phyloP scores from a whole-genome alignment of 2,888 invertebrate genomes.

The Parnassius apollo region DNA sequence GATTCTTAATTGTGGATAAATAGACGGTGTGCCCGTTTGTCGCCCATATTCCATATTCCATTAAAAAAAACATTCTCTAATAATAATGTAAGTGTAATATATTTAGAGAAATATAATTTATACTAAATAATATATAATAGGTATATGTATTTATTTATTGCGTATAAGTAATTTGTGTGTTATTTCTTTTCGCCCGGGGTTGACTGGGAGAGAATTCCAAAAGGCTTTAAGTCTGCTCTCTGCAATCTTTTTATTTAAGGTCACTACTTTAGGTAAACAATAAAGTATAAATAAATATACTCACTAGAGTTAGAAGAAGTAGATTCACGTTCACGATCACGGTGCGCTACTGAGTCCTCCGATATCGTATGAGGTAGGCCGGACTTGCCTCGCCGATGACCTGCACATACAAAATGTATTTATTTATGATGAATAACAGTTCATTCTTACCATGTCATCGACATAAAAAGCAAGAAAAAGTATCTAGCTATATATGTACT shows the following conservation, averaged over 20 bases:
- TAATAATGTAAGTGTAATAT: no score
- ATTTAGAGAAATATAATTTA: no score
- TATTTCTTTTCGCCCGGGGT: no score
- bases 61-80: no score
- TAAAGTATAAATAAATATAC: slow-evolving; percentile 28
- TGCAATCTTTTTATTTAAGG: not conserved
- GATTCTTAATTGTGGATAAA: no score
- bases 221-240: no score
- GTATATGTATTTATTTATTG: not conserved
- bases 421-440: not conserved
- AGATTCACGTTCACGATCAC: slow-evolving; percentile 47
- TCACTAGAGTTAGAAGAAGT: slow-evolving; percentile 61
- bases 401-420: slow-evolving; percentile 34
- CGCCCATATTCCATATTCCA: no score
- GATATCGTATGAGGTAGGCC: slow-evolving; percentile 64
- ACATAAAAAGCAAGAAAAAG: no score
- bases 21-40: no score
- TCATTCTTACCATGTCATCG: no score
- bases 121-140: not conserved
- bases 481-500: no score
- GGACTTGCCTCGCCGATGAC: slow-evolving; percentile 52
- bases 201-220: no score
- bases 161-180: not conserved
- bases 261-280: not conserved
- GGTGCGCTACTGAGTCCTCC: slow-evolving; percentile 57